Base-by-base conservation (phyloP, 2,888 invertebrate species). In the Caenorhabditis wallacei region DNA sequence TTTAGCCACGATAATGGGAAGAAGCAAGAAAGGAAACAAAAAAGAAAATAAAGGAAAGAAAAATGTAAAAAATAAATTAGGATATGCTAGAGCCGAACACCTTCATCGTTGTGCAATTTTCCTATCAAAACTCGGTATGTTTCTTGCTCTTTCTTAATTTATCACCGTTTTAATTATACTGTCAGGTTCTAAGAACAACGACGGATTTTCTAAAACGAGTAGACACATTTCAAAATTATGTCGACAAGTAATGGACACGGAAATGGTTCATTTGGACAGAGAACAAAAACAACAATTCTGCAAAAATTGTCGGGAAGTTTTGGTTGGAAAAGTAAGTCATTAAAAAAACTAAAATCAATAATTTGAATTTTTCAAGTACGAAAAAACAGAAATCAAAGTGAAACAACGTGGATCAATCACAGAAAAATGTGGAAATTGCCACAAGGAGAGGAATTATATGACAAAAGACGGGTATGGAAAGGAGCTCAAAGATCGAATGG, bases 281-380 rank as follows among this genome's bases (percentile, higher is more conserved):
- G 83, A 85, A 26, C 82, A 86, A 18, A 85, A 82, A 70, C 84
- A 87, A 51, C 79, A 78, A 18, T 85, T 88, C 43, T 89, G 89
- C 68, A 83, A 82, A 68, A 88, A 84, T 18, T 89, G 89, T 70
- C 81, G 84, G 63, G 85, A 87, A 72, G 87, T 88, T 18, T 64
- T 87, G 13, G 70, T 81, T 7, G 84, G 82, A 48, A 82, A 71
- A 51, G 85, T 85, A 11, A 56, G 70, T 51, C 7, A 59, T 57
- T 18, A 11, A 37, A 35, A 4, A 18, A 54, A 26, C 20, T 35
- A 0, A 0, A 10, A n/a, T 37, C 22, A 5, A 26, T 18, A 24
- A n/a, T 24, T 26, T 2, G 1, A 10, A n/a, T 46, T 35, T 66
- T 81, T 59, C 53, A 82, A n/a, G 75, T 74, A 78, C n/a, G 22